Base-by-base conservation (phyloP, 2,113 vertebrate genomes). In the Datnioides undecimradiatus region DNA sequence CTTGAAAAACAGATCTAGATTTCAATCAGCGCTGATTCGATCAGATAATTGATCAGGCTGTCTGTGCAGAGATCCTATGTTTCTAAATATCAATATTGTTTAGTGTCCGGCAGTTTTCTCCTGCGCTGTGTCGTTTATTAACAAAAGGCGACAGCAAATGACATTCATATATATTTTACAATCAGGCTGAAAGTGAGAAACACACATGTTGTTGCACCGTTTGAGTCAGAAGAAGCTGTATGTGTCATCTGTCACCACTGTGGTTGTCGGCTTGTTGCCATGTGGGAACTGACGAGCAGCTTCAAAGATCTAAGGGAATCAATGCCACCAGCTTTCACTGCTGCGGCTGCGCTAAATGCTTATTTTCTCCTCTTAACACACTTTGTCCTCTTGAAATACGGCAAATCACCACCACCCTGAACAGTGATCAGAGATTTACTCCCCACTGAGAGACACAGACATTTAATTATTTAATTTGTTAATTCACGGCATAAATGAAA, bases 291-390 rank as follows among this genome's bases (percentile, higher is more conserved):
- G 8, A 23, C 12, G 34, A 62, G 57, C 6, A 41, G 46, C 58
- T 63, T 49, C 19, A 43, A 43, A 11, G 1, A 41, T 76, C n/a
- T n/a, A n/a, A n/a, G n/a, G n/a, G n/a, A n/a, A n/a, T n/a, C n/a
- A n/a, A n/a, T n/a, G n/a, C n/a, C 21, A 80, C 82, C 25, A 80
- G 36, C 69, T 76, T 68, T 46, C n/a, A 38, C 3, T 60, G 27
- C 0, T 14, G 14, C 6, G 0, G 2, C 38, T 29, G 14, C 2
- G 1, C 2, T 19, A 21, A 31, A 43, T n/a, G 1, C 5, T 46
- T 17, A 17, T 12, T 3, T 11, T 25, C 8, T 8, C 1, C 4
- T 4, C 16, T n/a, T 7, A 33, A 33, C 7, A 21, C 4, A 16
- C 25, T 12, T 70, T 12, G 4, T 6, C 5, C 11, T 11, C 19